These are phyloP conservation scores for Cinclus mexicanus DNA, from an alignment of 2,113 vertebrate genomes.

Conservation along the genomic window DNA sequence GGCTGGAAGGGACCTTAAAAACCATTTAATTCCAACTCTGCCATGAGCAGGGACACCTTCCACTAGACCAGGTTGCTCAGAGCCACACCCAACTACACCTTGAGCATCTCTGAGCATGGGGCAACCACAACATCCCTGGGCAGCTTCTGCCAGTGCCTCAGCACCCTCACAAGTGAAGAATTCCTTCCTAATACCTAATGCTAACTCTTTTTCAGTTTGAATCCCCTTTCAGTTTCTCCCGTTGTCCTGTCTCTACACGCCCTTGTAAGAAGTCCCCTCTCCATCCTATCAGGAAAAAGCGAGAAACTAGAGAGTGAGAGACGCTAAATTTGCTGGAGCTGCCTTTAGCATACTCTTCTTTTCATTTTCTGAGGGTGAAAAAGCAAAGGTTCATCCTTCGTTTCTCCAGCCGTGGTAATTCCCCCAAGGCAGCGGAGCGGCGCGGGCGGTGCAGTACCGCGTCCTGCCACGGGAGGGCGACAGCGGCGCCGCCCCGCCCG, in stretches of 20 bases:
- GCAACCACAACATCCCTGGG: not conserved
- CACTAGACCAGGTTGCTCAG: not conserved
- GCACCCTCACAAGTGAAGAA: not conserved
- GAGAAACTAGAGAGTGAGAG: not conserved
- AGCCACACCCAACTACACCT: not conserved
- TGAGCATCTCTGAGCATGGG: not conserved
- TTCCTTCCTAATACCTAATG: not conserved
- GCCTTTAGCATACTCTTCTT: not conserved
- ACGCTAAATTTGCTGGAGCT: accelerated
- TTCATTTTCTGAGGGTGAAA: accelerated
- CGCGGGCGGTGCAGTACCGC: not conserved
- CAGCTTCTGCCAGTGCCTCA: not conserved
- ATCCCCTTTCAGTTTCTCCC: not conserved
- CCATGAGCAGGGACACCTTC: not conserved
- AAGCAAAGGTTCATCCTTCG: accelerated
- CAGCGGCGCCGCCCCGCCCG: not conserved
- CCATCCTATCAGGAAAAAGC: not conserved
- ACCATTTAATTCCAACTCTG: not conserved
- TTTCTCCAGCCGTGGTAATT: accelerated
- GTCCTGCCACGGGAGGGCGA: not conserved
- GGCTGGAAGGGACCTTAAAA: not conserved
- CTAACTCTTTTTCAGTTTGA: not conserved
- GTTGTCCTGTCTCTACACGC: not conserved
- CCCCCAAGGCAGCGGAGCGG: accelerated
- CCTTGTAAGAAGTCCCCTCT: not conserved